phyloP scores from a whole-genome alignment of 2,888 invertebrate species.

The Mythimna impura region DNA sequence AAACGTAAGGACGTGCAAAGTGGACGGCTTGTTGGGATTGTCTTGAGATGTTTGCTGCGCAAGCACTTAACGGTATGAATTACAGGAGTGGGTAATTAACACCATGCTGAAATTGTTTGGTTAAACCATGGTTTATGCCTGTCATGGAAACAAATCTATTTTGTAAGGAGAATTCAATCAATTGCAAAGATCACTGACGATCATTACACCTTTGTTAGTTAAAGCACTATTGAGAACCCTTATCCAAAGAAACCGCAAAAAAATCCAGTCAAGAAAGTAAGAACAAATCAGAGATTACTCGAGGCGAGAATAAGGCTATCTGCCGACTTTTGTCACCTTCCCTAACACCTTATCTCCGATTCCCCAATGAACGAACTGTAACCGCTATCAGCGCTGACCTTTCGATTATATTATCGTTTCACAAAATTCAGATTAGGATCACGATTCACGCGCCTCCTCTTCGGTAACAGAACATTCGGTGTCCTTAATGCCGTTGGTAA shows the following conservation, averaged over 20 bases:
- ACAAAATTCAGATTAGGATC: constrained; percentile 74
- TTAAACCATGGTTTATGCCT: not conserved
- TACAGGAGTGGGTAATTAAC: constrained; percentile 37
- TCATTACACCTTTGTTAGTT: not conserved
- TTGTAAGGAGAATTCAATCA: not conserved
- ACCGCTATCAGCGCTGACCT: constrained; percentile 42
- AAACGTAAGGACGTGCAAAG: constrained; percentile 81
- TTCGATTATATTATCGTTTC: constrained; percentile 61
- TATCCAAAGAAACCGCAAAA: not conserved
- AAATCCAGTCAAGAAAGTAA: not conserved
- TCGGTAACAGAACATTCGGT: constrained; percentile 70
- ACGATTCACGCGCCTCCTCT: constrained; percentile 65
- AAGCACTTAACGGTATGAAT: constrained; percentile 39
- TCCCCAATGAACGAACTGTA: constrained; percentile 27
- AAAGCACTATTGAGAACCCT: not conserved
- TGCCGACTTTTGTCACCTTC: constrained; percentile 34
- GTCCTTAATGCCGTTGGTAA: constrained; percentile 78
- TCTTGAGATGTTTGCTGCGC: constrained; percentile 49
- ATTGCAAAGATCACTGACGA: not conserved
- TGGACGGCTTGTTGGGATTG: constrained; percentile 64
- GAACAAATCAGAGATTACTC: constrained; percentile 5
- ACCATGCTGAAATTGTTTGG: constrained; percentile 10
- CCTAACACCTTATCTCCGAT: constrained; percentile 37
- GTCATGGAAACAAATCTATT: not conserved
- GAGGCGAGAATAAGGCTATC: constrained; percentile 23